These are phyloP conservation scores for Eudemis profundana DNA, from an alignment of 2,888 invertebrate genomes.

Conservation along the genomic window DNA sequence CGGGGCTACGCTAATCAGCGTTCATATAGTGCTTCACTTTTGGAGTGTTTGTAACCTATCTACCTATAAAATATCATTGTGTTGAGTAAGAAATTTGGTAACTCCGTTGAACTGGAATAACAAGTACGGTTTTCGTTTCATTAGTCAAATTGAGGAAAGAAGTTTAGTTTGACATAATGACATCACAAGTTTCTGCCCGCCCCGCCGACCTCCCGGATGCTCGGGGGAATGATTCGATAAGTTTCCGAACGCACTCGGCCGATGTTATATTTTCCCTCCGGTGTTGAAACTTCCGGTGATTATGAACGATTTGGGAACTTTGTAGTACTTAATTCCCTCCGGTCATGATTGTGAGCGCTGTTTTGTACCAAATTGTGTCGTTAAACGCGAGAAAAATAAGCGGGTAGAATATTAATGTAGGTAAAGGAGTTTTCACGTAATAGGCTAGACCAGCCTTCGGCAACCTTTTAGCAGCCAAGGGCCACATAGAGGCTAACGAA, in stretches of 20 bases:
- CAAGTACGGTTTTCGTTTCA: slow-evolving; percentile 25
- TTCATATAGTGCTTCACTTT: too few relatives aligned
- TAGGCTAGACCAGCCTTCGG: too few relatives aligned
- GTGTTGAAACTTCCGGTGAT: slow-evolving; percentile 42
- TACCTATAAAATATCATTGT: neutral
- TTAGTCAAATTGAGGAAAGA: slow-evolving; percentile 28
- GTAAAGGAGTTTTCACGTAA: too few relatives aligned
- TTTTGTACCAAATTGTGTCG: slow-evolving; percentile 11
- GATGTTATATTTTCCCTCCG: slow-evolving; percentile 35
- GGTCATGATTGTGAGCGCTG: slow-evolving; percentile 14
- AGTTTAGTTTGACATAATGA: slow-evolving; percentile 29
- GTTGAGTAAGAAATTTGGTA: slow-evolving; percentile 6
- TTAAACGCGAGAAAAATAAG: too few relatives aligned
- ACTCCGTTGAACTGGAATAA: slow-evolving; percentile 9
- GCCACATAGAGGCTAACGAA: too few relatives aligned
- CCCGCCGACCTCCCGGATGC: slow-evolving; percentile 2
- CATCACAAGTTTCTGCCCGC: slow-evolving; percentile 8
- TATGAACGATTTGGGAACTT: slow-evolving; percentile 42
- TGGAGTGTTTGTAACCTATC: too few relatives aligned
- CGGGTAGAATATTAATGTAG: too few relatives aligned
- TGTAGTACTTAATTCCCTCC: slow-evolving; percentile 35
- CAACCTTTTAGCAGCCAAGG: too few relatives aligned
- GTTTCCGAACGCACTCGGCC: slow-evolving; percentile 30
- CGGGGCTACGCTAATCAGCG: too few relatives aligned
- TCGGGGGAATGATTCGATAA: slow-evolving; percentile 37